phyloP scores from a whole-genome alignment of 1,140 invertebrate genomes.

The Trialeurodes vaporariorum region DNA sequence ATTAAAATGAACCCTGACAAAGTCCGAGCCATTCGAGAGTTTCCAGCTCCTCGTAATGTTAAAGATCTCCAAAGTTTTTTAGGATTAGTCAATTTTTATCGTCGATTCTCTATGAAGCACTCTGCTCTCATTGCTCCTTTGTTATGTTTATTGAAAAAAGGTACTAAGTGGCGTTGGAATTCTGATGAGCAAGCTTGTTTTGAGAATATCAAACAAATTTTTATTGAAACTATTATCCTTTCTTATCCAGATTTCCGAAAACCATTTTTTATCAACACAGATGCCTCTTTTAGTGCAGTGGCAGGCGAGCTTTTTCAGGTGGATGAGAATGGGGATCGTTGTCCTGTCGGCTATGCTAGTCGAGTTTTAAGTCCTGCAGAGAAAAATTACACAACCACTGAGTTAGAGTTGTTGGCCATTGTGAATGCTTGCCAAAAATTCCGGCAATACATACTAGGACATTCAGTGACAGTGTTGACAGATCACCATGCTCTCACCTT shows the following conservation, averaged over 20 bases:
- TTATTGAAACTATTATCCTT: too few relatives aligned
- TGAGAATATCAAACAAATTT: too few relatives aligned
- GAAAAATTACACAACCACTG: constrained; percentile 5
- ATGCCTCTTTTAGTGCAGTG: constrained; percentile 86
- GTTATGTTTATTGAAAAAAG: too few relatives aligned
- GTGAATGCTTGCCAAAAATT: constrained; percentile 3
- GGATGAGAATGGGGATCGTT: neutral
- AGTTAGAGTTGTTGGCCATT: neutral
- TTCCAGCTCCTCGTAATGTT: neutral
- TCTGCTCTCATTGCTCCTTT: too few relatives aligned
- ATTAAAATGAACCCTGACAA: neutral
- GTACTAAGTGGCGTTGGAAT: too few relatives aligned
- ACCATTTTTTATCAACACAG: neutral
- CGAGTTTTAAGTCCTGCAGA: neutral
- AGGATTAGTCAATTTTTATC: neutral
- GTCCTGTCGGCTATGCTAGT: neutral
- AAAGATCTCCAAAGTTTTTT: neutral
- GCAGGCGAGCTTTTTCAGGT: too few relatives aligned
- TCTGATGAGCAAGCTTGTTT: too few relatives aligned
- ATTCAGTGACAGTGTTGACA: neutral
- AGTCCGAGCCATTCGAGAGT: neutral
- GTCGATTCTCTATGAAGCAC: too few relatives aligned
- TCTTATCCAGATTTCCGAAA: neutral
- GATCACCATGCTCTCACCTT: constrained; percentile 8
- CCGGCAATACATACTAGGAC: neutral